A percentile compares a stretch with the other conserved stretches of the same genome.
phyloP scores from a whole-genome alignment of 2,797 vertebrate genomes.

The Gouania willdenowi region DNA sequence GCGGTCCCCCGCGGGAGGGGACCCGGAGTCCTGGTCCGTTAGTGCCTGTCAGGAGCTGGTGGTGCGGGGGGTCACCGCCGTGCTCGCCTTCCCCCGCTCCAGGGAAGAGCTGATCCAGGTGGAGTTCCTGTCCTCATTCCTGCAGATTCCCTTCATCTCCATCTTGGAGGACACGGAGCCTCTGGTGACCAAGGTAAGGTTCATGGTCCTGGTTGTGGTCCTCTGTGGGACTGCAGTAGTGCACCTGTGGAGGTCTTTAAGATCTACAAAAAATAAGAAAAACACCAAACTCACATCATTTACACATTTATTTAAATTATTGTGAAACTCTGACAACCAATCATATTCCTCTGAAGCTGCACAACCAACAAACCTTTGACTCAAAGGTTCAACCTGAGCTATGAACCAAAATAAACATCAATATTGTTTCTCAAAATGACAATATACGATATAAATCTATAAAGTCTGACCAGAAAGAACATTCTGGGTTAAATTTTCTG shows the following conservation, averaged over 20 bases:
- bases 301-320: too few relatives aligned
- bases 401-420: too few relatives aligned
- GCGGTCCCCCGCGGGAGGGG: constrained; percentile 75
- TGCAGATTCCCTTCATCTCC: constrained; percentile 90
- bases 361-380: constrained; percentile 4
- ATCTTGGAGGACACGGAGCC: constrained; percentile 82
- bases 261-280: constrained; percentile 2
- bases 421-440: too few relatives aligned
- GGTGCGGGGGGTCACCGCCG: constrained; percentile 82
- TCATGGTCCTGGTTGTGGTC: background rate
- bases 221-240: too few relatives aligned
- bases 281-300: too few relatives aligned
- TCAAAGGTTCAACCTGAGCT: constrained; percentile 18
- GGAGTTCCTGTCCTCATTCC: constrained; percentile 86
- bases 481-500: too few relatives aligned
- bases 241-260: constrained; percentile 33
- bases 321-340: too few relatives aligned
- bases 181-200: constrained; percentile 81
- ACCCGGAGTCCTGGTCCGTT: constrained; percentile 85
- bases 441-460: too few relatives aligned
- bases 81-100: constrained; percentile 88
- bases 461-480: too few relatives aligned
- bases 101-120: constrained; percentile 87
- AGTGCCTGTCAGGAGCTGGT: constrained; percentile 85
- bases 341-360: constrained; percentile 11